Base-by-base conservation (phyloP, 2,888 invertebrate genomes). In the Caenorhabditis sinica region DNA sequence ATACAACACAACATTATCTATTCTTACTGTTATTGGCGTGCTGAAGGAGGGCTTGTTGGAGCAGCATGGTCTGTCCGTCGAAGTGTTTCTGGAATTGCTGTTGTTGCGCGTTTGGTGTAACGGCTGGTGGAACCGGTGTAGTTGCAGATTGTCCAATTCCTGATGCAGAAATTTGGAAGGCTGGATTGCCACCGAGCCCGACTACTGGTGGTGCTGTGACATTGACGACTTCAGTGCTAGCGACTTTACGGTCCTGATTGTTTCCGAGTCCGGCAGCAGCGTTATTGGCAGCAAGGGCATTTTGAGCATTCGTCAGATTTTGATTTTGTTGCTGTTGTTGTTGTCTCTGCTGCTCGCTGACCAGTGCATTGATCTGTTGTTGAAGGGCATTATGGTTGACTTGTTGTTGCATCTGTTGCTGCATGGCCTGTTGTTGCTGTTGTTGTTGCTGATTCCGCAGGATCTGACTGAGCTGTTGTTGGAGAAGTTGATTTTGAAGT, bases 31-130 rank as follows among this genome's bases (percentile, higher is more conserved):
- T 72, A 30, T 60, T 81, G 15, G 83, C 75, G 45, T 77, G 75
- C 13, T 60, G 51, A 25, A 85, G 73, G n/a, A 89, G 87, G 2
- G 87, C 89, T 30, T 88, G 87, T 51, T 89, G 89, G 9, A 89
- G 83, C 51, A 88, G 45, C 17, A 88, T 40, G 1, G 86, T 81
- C 51, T 87, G 86, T 8, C 56, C 72, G 13, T 88, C 87, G 40
- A 79, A 79, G 33, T 81, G 77, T 56, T 85, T 85, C 69, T 84
- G 80, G 61, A 79, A 73, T 63, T 68, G 79, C 56, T 65, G 80
- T 74, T 49, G 63, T 20, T 51, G 68, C 17, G 65, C 25, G 53
- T 56, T 80, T 43, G 84, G 65, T 17, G 84, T 80, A 9, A 81
- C 69, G 8, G 81, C 66, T 11, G 76, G 58, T 36, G 82, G 82